Conservation (phyloP, 1,140 invertebrate genomes). For the Lepidurus arcticus region DNA sequence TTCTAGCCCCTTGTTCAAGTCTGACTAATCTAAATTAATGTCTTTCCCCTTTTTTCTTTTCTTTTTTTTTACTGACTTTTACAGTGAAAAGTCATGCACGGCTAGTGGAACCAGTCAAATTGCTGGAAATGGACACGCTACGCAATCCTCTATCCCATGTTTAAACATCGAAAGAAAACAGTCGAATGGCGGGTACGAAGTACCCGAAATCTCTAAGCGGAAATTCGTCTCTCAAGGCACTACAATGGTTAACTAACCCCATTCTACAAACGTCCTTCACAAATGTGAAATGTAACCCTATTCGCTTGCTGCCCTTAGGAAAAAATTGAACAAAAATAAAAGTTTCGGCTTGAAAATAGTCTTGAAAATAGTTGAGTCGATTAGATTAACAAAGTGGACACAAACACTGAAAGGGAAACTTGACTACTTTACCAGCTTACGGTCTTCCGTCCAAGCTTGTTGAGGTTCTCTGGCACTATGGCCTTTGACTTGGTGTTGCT, state of each 20-base stretch:
- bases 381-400: not conserved
- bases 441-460: conserved; percentile 17
- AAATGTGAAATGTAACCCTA: not conserved
- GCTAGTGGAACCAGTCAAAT: not conserved
- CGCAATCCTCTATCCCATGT: not conserved
- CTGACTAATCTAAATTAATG: not conserved
- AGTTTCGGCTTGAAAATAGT: not conserved
- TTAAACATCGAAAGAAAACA: not conserved
- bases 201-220: not conserved
- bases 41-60: not conserved
- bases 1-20: not conserved
- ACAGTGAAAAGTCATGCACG: not conserved
- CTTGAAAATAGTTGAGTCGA: not conserved
- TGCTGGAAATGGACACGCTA: not conserved
- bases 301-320: not conserved
- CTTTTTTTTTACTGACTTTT: not conserved
- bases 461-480: conserved; percentile 6
- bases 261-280: not conserved
- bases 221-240: not conserved
- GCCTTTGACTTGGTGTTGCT: not conserved
- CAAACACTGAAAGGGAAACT: not conserved
- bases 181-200: not conserved
- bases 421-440: not conserved
- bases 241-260: not conserved
- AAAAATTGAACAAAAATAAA: not conserved